These are phyloP conservation scores for Pelobates fuscus DNA, from an alignment of 2,113 vertebrate genomes.

Conservation along the genomic window DNA sequence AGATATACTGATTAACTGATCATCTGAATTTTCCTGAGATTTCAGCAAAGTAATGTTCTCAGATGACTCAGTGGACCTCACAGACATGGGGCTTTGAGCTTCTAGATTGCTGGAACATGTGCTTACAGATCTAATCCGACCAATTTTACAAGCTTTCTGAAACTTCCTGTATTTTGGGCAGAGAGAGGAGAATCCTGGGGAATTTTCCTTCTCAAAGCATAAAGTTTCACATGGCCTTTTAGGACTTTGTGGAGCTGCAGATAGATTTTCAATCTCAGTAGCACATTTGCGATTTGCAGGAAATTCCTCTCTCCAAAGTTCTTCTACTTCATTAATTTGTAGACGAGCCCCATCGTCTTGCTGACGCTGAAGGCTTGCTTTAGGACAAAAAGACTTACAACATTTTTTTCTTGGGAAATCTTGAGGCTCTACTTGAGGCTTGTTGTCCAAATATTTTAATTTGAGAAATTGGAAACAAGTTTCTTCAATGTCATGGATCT, in stretches of 20 bases:
- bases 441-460: constrained; percentile 80
- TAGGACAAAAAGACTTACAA: constrained; percentile 70
- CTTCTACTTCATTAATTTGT: constrained; percentile 60
- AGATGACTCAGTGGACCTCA: constrained; percentile 64
- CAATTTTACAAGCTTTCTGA: constrained; percentile 74
- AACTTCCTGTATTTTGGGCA: constrained; percentile 78
- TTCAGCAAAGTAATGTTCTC: constrained; percentile 62
- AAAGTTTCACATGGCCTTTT: constrained; percentile 59
- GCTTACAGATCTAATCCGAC: constrained; percentile 74
- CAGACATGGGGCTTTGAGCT: constrained; percentile 62
- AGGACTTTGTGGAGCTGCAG: constrained; percentile 58
- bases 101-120: constrained; percentile 70
- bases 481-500: constrained; percentile 86
- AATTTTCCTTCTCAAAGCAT: constrained; percentile 58
- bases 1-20: constrained; percentile 63
- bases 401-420: constrained; percentile 69
- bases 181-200: constrained; percentile 64
- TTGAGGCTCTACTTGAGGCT: constrained; percentile 53
- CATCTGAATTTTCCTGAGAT: constrained; percentile 60
- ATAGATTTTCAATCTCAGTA: constrained; percentile 29
- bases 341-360: constrained; percentile 56
- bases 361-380: constrained; percentile 54
- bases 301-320: constrained; percentile 61
- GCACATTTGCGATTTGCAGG: constrained; percentile 14
- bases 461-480: constrained; percentile 93